Base-by-base conservation (phyloP, 2,888 invertebrate species). In the Eupelmus urozonus region DNA sequence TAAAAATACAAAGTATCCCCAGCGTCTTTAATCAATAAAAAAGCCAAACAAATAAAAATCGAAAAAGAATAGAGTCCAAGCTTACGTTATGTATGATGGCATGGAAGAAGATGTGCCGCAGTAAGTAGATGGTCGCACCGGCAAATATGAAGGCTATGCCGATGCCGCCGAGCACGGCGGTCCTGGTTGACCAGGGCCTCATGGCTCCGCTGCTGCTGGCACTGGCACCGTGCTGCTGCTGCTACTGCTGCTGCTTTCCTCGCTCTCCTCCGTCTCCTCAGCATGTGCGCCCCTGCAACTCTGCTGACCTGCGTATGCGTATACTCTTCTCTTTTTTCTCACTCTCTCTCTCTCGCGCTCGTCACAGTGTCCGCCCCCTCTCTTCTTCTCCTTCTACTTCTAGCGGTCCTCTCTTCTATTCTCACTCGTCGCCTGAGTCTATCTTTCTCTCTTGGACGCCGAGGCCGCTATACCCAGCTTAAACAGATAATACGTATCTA, bases 181-280 rank as follows among this genome's bases (percentile, higher is more conserved):
- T 83, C 79, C 85, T 86, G 72, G 80, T 86, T 27, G 84, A 83
- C 85, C 87, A 88, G 82, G 88, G 86, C 81, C 84, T 88, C 89
- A 89, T 89, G 67, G 45, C 53, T 51, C 55, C 55, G 34, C 51
- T 27, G 59, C 55, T 60, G 40, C 40, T 63, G 40, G 51, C 55
- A 34, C 42, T 71, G 49, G 60, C 29, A 53, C 60, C 71, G 71
- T 42, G 65, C 34, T 34, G 40, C n/a, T 51, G 57, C 60, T 59
- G 57, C 66, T 57, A 63, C 62, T 53, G 67, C 57, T 73, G 16
- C 76, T 72, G 25, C 62, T 71, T 18, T 72, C 66, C 71, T 59
- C 71, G 60, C 66, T 78, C 62, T 59, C 60, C 78, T 62, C 63
- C 78, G 70, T 80, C 77, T 81, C 62, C 67, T 81, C 81, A 77